Percentiles rank a stretch among this genome's conserved stretches.
Conservation (phyloP, 2,888 invertebrate species). For the Hypomecis punctinalis region DNA sequence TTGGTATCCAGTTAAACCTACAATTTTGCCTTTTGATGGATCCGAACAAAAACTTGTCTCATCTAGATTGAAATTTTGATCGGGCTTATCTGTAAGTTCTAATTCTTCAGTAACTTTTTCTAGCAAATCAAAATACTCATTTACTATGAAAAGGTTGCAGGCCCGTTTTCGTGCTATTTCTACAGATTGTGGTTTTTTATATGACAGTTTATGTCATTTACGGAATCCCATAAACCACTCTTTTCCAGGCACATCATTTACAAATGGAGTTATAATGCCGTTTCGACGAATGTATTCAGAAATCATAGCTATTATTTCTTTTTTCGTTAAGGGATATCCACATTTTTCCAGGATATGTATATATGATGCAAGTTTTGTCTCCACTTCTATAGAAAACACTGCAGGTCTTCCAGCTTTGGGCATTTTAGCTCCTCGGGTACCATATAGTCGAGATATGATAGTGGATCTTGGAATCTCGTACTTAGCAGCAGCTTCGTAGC, state of each 20-base stretch:
- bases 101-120: slow-evolving; percentile 10
- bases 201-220: slow-evolving; percentile 22
- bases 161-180: slow-evolving; percentile 17
- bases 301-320: slow-evolving; percentile 7
- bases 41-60: slow-evolving; percentile 22
- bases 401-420: slow-evolving; percentile 15
- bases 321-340: slow-evolving; percentile 15
- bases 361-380: slow-evolving; percentile 16
- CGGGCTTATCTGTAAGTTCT: slow-evolving; percentile 16
- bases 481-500: neutral
- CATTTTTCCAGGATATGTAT: slow-evolving; percentile 20
- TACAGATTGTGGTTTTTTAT: slow-evolving; percentile 28
- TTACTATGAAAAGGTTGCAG: slow-evolving; percentile 17
- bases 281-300: slow-evolving; percentile 10
- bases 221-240: slow-evolving; percentile 23
- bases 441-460: slow-evolving; percentile 17
- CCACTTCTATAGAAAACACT: slow-evolving; percentile 22
- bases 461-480: slow-evolving; percentile 7
- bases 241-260: slow-evolving; percentile 18
- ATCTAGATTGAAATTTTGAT: slow-evolving; percentile 22
- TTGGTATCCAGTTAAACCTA: slow-evolving; percentile 17
- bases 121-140: slow-evolving; percentile 20
- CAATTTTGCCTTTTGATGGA: slow-evolving; percentile 23
- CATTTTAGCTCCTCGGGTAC: slow-evolving; percentile 22
- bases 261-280: slow-evolving; percentile 4